Percentiles rank a stretch among this genome's conserved stretches.
Evolutionary conservation across 2,888 invertebrate species (phyloP).

Genomic region (Anarsia innoxiella): DNA sequence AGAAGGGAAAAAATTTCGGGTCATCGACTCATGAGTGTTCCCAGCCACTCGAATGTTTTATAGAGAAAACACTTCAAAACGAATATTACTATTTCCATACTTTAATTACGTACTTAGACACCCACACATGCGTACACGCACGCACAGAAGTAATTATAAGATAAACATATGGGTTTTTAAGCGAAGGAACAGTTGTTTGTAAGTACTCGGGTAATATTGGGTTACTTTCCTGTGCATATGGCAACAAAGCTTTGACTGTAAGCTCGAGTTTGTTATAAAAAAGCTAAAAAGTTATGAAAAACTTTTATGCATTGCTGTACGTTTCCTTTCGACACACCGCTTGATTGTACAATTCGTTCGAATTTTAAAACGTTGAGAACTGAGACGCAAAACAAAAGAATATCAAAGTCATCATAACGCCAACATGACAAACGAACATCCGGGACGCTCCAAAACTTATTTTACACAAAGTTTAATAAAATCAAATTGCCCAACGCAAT

Average conservation of each 20-base stretch:
- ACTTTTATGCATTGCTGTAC: too few relatives aligned
- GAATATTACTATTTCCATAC: constrained; percentile 73
- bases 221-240: constrained; percentile 37
- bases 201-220: constrained; percentile 40
- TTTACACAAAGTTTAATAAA: constrained; percentile 12
- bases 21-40: constrained; percentile 60
- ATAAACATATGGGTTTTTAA: constrained; percentile 66
- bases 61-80: constrained; percentile 74
- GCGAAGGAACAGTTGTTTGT: constrained; percentile 37
- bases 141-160: constrained; percentile 44
- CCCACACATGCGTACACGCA: constrained; percentile 45
- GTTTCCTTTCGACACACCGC: too few relatives aligned
- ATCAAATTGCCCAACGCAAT: constrained; percentile 34
- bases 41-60: constrained; percentile 69
- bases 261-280: too few relatives aligned
- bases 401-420: too few relatives aligned
- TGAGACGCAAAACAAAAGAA: too few relatives aligned
- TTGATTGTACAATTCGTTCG: too few relatives aligned
- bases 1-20: constrained; percentile 50
- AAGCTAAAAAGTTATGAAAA: too few relatives aligned
- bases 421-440: too few relatives aligned
- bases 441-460: too few relatives aligned
- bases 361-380: too few relatives aligned
- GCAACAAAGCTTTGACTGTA: constrained; percentile 15
- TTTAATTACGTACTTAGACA: constrained; percentile 65